Conservation (phyloP, 1,140 invertebrate genomes). For the Vollenhovia emeryi region DNA sequence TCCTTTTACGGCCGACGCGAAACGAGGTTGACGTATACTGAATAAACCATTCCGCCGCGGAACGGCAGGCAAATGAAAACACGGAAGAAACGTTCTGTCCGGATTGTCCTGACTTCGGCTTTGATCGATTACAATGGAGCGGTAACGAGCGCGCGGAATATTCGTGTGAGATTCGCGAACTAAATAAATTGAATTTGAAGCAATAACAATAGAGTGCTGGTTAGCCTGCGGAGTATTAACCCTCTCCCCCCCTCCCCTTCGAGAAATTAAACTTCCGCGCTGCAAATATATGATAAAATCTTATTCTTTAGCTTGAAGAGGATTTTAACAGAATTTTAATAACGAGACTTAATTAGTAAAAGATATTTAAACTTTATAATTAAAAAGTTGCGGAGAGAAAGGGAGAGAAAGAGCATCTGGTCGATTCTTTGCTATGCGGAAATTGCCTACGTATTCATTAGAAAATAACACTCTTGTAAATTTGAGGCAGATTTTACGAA, state of each 20-base stretch:
- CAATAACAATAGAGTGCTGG: not conserved
- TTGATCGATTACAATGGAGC: slow-evolving; percentile 47
- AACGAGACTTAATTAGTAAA: slow-evolving; percentile 47
- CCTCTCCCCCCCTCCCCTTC: not conserved
- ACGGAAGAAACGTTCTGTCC: slow-evolving; percentile 35
- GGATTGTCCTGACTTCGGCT: slow-evolving; percentile 28
- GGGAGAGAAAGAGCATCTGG: not conserved
- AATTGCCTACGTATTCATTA: slow-evolving; percentile 40
- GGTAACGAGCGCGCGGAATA: not conserved
- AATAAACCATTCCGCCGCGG: slow-evolving; percentile 77
- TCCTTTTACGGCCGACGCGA: slow-evolving; percentile 77
- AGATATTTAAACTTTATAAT: slow-evolving; percentile 60
- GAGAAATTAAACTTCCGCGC: slow-evolving; percentile 15
- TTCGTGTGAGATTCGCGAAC: not conserved
- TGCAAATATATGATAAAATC: slow-evolving; percentile 52
- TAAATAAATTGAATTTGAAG: slow-evolving; percentile 25
- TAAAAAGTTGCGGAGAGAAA: slow-evolving; percentile 44
- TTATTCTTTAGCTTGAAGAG: slow-evolving; percentile 36
- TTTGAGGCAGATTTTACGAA: slow-evolving; percentile 7
- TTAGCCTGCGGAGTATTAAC: not conserved
- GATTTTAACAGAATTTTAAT: slow-evolving; percentile 55
- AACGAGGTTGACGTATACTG: slow-evolving; percentile 78
- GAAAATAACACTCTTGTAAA: slow-evolving; percentile 9
- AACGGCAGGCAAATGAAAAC: slow-evolving; percentile 63
- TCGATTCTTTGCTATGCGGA: not conserved